A percentile compares a stretch with the other conserved stretches of the same genome.
These are phyloP conservation scores for Sweltsa coloradensis DNA, from an alignment of 1,140 invertebrate genomes.

Conservation along the genomic window DNA sequence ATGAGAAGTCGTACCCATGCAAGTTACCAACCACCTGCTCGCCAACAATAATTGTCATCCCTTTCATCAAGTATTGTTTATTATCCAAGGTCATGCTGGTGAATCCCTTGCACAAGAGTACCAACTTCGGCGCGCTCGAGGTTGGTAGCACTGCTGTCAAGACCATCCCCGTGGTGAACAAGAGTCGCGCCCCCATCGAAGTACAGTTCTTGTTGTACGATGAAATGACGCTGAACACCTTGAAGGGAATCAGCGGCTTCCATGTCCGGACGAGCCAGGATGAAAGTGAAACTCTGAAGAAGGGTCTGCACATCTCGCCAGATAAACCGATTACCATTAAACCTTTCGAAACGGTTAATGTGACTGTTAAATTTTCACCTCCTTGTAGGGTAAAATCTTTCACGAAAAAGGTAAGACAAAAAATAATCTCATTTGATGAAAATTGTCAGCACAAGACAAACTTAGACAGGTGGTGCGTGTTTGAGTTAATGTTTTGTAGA, in stretches of 20 bases:
- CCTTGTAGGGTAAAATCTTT: conserved; percentile 20
- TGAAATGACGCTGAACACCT: background rate
- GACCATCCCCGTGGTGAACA: conserved; percentile 27
- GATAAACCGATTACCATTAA: conserved; percentile 17
- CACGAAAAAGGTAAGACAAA: conserved; percentile 18
- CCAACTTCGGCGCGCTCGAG: conserved; percentile 27
- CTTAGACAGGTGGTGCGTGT: too few species aligned
- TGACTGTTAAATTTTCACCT: conserved; percentile 26
- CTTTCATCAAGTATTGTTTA: too few species aligned
- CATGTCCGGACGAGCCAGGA: background rate
- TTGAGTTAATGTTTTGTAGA: too few species aligned
- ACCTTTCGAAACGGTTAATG: conserved; percentile 20
- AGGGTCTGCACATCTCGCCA: conserved; percentile 21
- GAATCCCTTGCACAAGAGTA: conserved; percentile 26
- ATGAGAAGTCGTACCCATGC: too few species aligned
- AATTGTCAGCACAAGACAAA: too few species aligned
- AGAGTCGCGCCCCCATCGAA: conserved; percentile 21
- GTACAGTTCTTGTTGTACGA: conserved; percentile 21
- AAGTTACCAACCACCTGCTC: too few species aligned
- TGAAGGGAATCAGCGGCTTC: background rate
- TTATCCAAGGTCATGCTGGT: conserved; percentile 26
- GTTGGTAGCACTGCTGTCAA: conserved; percentile 20
- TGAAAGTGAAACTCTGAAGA: background rate
- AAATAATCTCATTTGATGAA: conserved; percentile 1
- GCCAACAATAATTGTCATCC: too few species aligned